Base-by-base conservation (phyloP, 2,113 vertebrate genomes). In the Aix galericulata region DNA sequence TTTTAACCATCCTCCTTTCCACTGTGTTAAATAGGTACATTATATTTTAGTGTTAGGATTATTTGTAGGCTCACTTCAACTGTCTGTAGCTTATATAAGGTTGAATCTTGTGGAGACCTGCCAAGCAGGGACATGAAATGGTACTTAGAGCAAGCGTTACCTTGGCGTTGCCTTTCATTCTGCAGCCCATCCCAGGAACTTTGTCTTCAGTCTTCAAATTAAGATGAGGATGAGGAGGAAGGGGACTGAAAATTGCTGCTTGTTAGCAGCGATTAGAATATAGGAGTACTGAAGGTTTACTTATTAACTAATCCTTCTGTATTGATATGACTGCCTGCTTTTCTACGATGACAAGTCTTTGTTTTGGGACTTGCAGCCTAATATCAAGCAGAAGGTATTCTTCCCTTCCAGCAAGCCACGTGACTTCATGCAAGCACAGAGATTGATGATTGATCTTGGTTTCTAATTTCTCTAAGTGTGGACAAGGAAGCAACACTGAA, bases 131-230 rank as follows among this genome's bases (percentile, higher is more conserved):
- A 14, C 38, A 12, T 73, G 62, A 82, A 69, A 79, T 50, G 4
- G 10, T 53, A 21, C 29, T 82, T 87, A 53, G 7, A 40, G 1
- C 48, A 34, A 31, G 9, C 20, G 10, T 38, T 66, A 68, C 34
- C 55, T 67, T 74, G 50, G 26, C 9, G 4, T 29, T 46, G 26
- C 3, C 2, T 29, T 53, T 50, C 0, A 0, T 74, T 86, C 36
- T 7, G 3, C 44, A 48, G 1, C 16, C 3, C 10, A 11, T 77
- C 21, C 59, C 23, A 32, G n/a, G 25, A 80, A 5, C n/a, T 62
- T 79, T 48, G 25, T 79, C 36, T 85, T 68, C 13, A 3, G 0
- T 46, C 79, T 20, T 86, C 14, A 40, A 69, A 58, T 6, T 53
- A 8, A 44, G 53, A 27, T 25, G 60, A 42, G 62, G 15, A 20